Conservation (phyloP, 2,113 vertebrate genomes). For the Tympanuchus pallidicinctus region DNA sequence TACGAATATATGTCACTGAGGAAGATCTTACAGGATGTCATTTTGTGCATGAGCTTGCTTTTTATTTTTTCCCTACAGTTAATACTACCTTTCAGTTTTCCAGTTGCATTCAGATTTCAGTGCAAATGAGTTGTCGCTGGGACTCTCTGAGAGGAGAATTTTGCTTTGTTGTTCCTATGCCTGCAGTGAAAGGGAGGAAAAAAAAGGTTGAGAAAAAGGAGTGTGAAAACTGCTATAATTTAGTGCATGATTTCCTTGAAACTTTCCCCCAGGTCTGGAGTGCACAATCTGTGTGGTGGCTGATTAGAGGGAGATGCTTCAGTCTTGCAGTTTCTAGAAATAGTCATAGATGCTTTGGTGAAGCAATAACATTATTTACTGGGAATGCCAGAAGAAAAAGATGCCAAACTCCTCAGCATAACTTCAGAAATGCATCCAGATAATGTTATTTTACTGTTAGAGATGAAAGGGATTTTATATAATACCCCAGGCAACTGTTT, state of each 20-base stretch:
- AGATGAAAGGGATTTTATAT: neutral
- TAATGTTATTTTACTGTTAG: neutral
- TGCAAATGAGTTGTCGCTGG: neutral
- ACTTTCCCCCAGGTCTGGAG: neutral
- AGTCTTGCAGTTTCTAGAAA: neutral
- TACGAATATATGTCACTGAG: neutral
- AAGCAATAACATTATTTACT: neutral
- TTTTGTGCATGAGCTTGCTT: neutral
- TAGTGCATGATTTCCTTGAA: neutral
- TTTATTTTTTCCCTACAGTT: neutral
- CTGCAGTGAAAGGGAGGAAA: neutral
- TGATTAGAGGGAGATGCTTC: neutral
- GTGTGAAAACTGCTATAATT: neutral
- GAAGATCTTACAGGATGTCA: neutral
- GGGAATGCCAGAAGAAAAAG: neutral
- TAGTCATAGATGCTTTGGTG: neutral
- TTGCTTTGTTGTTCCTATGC: neutral
- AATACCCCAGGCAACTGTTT: neutral
- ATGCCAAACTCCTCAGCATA: neutral
- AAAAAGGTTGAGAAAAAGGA: neutral
- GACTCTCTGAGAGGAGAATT: neutral
- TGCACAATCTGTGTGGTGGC: neutral
- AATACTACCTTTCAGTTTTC: neutral
- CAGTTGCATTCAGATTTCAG: neutral
- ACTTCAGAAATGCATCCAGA: neutral